phyloP scores from a whole-genome alignment of 30 jellyfish, hydroid and myxozoan genomes.

The Pelagia noctiluca region DNA sequence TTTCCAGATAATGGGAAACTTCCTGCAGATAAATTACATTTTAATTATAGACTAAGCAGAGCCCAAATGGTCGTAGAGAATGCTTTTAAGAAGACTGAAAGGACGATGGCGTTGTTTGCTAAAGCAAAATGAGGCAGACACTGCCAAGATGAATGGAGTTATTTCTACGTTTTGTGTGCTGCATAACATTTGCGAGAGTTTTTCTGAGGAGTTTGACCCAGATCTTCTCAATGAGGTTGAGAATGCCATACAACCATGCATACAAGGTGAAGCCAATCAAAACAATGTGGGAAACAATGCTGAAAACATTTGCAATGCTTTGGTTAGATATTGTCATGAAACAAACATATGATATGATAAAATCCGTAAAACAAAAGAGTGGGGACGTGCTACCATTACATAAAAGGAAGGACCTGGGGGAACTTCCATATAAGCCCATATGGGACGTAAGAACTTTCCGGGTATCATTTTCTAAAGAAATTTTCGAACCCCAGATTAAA shows the following conservation, averaged over 20 bases:
- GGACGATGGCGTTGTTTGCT: constrained; percentile 40
- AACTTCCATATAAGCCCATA: too few species aligned
- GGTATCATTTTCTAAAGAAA: too few species aligned
- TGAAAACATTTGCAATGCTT: not conserved
- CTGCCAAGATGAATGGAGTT: not conserved
- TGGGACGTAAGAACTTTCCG: too few species aligned
- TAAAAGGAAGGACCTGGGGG: too few species aligned
- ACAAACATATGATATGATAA: too few species aligned
- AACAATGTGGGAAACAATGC: not conserved
- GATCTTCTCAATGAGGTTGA: not conserved
- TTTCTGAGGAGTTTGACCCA: not conserved
- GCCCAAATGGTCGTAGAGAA: constrained; percentile 33
- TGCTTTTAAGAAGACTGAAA: constrained; percentile 11
- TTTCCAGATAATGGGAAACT: constrained; percentile 19
- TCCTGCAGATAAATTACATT: not conserved
- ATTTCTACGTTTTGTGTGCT: constrained; percentile 13
- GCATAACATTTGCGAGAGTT: not conserved
- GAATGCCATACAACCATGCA: not conserved
- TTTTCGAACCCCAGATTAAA: too few species aligned
- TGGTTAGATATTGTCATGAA: not conserved
- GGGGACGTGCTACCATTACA: too few species aligned
- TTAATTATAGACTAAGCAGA: constrained; percentile 16
- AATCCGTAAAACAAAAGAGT: too few species aligned
- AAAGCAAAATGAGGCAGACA: constrained; percentile 22
- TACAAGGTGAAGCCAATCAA: not conserved